Evolutionary conservation across 2,113 vertebrate genomes (phyloP).

Genomic region (Butorides virescens): DNA sequence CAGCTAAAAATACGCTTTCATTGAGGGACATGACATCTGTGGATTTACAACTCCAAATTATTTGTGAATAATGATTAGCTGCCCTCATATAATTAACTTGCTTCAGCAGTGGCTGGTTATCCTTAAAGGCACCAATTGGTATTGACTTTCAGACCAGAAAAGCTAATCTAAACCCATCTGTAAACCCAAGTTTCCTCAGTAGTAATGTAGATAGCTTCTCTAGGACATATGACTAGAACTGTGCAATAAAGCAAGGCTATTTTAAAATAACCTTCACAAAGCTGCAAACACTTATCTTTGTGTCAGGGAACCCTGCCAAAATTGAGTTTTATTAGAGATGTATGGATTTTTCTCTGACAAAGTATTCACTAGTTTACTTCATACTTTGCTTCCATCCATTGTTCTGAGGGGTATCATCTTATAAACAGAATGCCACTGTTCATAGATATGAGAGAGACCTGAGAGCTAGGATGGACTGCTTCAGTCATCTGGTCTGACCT

Average conservation of each 20-base stretch:
- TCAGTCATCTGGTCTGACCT: neutral
- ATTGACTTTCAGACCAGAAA: constrained; percentile 21
- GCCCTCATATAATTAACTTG: constrained; percentile 61
- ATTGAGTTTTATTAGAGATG: neutral
- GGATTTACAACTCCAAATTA: constrained; percentile 57
- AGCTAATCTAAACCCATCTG: neutral
- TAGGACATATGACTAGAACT: neutral
- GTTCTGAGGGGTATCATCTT: neutral
- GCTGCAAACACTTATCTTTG: neutral
- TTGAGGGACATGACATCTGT: constrained; percentile 45
- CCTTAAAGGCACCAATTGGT: neutral
- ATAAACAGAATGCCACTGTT: neutral
- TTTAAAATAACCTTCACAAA: neutral
- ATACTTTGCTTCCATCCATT: neutral
- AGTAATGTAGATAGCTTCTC: neutral
- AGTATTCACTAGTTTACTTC: neutral
- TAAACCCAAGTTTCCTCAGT: neutral
- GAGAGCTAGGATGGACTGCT: neutral
- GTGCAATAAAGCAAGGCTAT: neutral
- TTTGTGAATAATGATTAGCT: constrained; percentile 55
- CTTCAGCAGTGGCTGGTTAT: neutral
- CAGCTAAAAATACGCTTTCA: constrained; percentile 62
- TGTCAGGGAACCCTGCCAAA: neutral
- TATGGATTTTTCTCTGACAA: neutral
- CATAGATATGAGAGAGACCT: neutral